These are phyloP conservation scores for Leptinotarsa defecta DNA, from an alignment of 1,140 invertebrate species.

Conservation along the genomic window DNA sequence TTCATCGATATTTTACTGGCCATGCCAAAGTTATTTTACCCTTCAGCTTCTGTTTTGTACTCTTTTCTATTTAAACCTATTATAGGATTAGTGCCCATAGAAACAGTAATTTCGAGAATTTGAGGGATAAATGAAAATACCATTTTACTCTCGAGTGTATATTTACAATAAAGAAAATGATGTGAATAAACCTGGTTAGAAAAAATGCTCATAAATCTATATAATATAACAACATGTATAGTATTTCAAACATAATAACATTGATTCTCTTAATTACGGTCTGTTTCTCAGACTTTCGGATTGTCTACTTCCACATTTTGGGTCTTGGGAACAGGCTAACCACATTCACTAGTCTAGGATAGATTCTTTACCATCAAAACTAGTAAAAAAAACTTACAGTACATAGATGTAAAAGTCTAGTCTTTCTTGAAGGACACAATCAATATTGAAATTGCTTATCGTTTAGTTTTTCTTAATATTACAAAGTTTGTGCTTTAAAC, in stretches of 20 bases:
- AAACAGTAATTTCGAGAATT: conserved; percentile 53
- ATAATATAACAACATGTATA: conserved; percentile 39
- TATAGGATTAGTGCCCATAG: conserved; percentile 52
- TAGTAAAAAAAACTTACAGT: conserved; percentile 21
- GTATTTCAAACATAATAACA: conserved; percentile 37
- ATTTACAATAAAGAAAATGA: conserved; percentile 39
- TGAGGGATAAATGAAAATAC: conserved; percentile 31
- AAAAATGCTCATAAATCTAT: conserved; percentile 40
- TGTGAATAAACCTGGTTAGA: conserved; percentile 36
- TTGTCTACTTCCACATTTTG: conserved; percentile 22
- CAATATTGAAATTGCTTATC: conserved; percentile 40
- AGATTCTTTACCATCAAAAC: conserved; percentile 9
- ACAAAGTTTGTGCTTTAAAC: conserved; percentile 13
- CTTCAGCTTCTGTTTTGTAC: conserved; percentile 41
- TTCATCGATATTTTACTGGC: conserved; percentile 47
- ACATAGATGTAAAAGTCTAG: conserved; percentile 37
- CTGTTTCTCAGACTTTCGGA: conserved; percentile 23
- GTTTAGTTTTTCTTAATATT: conserved; percentile 20
- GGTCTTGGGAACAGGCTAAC: conserved; percentile 1
- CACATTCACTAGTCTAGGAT: conserved; percentile 1
- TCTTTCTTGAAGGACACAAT: conserved; percentile 41
- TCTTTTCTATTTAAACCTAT: conserved; percentile 51
- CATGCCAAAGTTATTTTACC: conserved; percentile 45
- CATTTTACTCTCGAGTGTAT: conserved; percentile 22
- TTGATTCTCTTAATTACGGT: conserved; percentile 28